Conservation (phyloP, 2,888 invertebrate genomes). For the Thysanoteuthis rhombus region DNA sequence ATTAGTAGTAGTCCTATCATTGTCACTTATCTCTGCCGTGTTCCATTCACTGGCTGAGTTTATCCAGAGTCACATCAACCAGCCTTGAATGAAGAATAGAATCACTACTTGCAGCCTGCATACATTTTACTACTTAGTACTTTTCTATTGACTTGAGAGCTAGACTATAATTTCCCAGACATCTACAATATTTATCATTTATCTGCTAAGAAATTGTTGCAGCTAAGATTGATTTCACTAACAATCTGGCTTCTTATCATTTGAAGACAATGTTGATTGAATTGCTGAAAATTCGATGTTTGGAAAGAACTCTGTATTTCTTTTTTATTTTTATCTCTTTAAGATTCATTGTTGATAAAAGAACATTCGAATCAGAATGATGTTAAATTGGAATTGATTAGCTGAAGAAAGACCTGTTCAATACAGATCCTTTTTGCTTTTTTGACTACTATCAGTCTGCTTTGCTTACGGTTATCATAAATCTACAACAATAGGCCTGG, state of each 20-base stretch:
- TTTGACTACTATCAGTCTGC: too few species aligned
- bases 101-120: background rate
- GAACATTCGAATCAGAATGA: background rate
- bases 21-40: background rate
- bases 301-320: too few species aligned
- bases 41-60: background rate
- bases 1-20: background rate
- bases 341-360: background rate
- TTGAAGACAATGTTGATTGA: background rate
- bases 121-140: background rate
- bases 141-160: background rate
- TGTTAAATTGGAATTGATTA: slow-evolving; percentile 17
- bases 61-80: background rate
- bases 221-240: background rate
- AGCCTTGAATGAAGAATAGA: background rate
- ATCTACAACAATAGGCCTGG: too few species aligned
- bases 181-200: background rate
- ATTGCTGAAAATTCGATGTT: background rate
- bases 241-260: background rate
- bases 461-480: too few species aligned
- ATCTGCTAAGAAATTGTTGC: background rate
- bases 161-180: slow-evolving; percentile 12
- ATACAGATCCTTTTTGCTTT: background rate
- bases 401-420: background rate
- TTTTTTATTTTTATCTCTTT: too few species aligned